A percentile compares a stretch with the other conserved stretches of the same genome.
phyloP scores from a whole-genome alignment of 1,140 invertebrate genomes.

The Triops cancriformis region DNA sequence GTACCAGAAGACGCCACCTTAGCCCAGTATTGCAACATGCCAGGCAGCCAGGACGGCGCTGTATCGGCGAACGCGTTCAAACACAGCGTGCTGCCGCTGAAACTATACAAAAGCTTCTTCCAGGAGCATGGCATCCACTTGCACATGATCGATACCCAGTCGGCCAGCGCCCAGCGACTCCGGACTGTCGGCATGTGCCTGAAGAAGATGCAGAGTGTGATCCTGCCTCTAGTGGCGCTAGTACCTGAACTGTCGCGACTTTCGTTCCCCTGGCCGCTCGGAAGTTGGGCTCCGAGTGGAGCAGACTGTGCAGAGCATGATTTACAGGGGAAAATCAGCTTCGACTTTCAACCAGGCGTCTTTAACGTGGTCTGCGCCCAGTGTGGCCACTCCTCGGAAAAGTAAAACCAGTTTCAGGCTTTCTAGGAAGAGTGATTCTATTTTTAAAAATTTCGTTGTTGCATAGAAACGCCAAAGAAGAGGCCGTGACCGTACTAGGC shows the following conservation, averaged over 20 bases:
- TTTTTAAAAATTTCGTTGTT: too few relatives aligned
- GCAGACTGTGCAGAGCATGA: background rate
- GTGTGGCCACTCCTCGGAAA: too few relatives aligned
- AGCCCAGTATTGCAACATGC: background rate
- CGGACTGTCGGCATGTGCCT: background rate
- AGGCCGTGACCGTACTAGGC: too few relatives aligned
- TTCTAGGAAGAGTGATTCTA: too few relatives aligned
- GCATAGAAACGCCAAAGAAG: too few relatives aligned
- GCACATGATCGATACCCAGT: background rate
- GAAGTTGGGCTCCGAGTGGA: background rate
- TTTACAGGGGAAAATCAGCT: background rate
- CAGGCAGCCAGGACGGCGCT: background rate
- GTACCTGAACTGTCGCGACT: background rate
- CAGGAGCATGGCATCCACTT: background rate
- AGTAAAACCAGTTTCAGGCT: too few relatives aligned
- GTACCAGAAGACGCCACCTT: background rate
- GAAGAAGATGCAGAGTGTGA: background rate
- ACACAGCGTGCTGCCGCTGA: background rate
- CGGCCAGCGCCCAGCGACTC: background rate
- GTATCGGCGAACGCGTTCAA: background rate
- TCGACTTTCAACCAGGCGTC: too few relatives aligned
- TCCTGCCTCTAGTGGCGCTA: background rate
- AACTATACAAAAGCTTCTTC: background rate
- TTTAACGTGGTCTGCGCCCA: too few relatives aligned
- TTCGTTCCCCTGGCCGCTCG: background rate